Evolutionary conservation across 2,113 vertebrate genomes (phyloP), one percentile per base, ranked within the genome.

Genomic region (Aegithalos caudatus): DNA sequence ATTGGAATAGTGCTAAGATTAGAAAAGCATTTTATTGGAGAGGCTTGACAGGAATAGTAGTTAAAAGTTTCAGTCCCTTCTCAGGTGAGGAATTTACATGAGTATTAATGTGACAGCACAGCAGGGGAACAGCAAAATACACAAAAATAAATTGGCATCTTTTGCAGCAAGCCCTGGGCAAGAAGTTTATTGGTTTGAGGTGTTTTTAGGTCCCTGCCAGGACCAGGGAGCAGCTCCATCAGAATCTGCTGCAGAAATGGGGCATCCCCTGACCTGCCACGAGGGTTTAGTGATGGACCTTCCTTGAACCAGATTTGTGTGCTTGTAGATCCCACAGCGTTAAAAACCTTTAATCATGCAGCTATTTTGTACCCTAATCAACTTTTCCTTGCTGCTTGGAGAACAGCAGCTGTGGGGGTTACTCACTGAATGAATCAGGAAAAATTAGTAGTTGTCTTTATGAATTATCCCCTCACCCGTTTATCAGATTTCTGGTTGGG

Each of bases 341-440:
- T 54, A 66, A 56, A 56, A 61, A 78, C 47, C 57, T 90, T 64
- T 31, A 76, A 72, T 86, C 22, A 11, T 10, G 35, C 14, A 77
- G 48, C 20, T 74, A 25, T 86, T 95, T 81, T 85, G 44, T 60
- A 37, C 54, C 31, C 25, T 56, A 37, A 62, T 73, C 60, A 74
- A 67, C 61, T 72, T 47, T 48, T 72, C 65, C 33, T 78, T 44
- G 53, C 42, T 48, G 47, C 77, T 76, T 44, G 44, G 57, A 71
- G 53, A 82, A 20, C 56, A 81, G 90, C 81, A 87, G 90, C 81
- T 92, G 90, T 60, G 67, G 48, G 72, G 94, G 90, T 79, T 93
- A 81, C 77, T 87, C 86, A 88, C 13, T 13, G 74, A 51, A 69
- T 94, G 92, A 92, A 92, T 94, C 94, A 78, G 81, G 50, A 85